Percentiles rank a stretch among this genome's conserved stretches.
These are phyloP conservation scores for Galemys pyrenaicus DNA, from an alignment of 2,113 vertebrate species.

Conservation along the genomic window DNA sequence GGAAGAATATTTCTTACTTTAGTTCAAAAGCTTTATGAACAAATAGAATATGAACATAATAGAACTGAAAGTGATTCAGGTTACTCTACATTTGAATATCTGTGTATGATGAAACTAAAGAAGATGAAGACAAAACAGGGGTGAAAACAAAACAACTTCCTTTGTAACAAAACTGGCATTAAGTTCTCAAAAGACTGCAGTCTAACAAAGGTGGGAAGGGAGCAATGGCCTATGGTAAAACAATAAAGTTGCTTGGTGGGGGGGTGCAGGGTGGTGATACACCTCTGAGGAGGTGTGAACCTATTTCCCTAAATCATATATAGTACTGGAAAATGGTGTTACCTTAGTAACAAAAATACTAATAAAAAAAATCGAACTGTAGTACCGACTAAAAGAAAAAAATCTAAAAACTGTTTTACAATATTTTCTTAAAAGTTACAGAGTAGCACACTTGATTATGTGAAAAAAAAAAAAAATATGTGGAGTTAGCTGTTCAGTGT, in stretches of 20 bases:
- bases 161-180: background rate
- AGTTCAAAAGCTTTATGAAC: slow-evolving; percentile 23
- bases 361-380: no score
- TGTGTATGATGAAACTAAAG: background rate
- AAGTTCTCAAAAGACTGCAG: background rate
- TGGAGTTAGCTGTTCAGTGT: background rate
- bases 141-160: background rate
- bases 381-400: background rate
- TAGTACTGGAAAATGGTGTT: no score
- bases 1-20: slow-evolving; percentile 12
- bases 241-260: no score
- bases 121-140: background rate
- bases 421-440: background rate
- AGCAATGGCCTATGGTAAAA: no score
- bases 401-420: background rate
- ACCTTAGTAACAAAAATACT: no score
- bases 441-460: background rate
- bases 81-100: background rate
- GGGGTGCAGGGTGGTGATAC: no score
- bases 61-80: background rate
- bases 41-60: background rate
- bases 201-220: background rate
- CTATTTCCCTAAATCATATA: no score
- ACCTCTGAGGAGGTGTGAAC: no score
- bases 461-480: background rate